Conservation (phyloP, 1,140 invertebrate species). For the Bombus breviceps region DNA sequence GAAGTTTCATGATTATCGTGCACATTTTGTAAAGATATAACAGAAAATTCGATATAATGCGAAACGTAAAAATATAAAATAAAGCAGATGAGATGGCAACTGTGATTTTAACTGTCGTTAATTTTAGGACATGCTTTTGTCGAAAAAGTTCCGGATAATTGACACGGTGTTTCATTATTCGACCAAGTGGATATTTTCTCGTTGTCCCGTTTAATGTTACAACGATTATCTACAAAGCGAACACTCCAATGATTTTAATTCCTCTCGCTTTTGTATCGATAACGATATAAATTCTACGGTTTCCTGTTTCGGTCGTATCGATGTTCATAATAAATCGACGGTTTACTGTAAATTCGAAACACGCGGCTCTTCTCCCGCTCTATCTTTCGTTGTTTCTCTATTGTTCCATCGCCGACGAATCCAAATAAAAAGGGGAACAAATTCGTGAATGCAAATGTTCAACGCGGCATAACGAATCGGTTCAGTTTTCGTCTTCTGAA, state of each 20-base stretch:
- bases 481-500: background rate
- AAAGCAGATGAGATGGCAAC: background rate
- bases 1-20: too few species aligned
- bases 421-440: background rate
- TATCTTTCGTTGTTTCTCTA: background rate
- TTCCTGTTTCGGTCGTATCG: too few species aligned
- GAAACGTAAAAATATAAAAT: too few species aligned
- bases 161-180: background rate
- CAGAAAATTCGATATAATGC: background rate
- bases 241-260: background rate
- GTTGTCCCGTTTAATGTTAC: background rate
- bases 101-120: background rate
- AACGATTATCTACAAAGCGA: background rate
- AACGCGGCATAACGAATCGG: background rate
- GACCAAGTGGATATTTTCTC: background rate
- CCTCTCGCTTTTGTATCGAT: background rate
- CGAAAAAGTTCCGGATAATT: background rate
- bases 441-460: background rate
- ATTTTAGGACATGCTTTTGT: background rate
- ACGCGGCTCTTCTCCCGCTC: background rate
- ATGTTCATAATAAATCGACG: background rate
- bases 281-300: too few species aligned
- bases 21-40: too few species aligned
- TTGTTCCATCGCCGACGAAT: background rate
- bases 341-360: background rate